These are phyloP conservation scores for Penaeus monodon DNA, from an alignment of 2,888 invertebrate species.

Conservation along the genomic window DNA sequence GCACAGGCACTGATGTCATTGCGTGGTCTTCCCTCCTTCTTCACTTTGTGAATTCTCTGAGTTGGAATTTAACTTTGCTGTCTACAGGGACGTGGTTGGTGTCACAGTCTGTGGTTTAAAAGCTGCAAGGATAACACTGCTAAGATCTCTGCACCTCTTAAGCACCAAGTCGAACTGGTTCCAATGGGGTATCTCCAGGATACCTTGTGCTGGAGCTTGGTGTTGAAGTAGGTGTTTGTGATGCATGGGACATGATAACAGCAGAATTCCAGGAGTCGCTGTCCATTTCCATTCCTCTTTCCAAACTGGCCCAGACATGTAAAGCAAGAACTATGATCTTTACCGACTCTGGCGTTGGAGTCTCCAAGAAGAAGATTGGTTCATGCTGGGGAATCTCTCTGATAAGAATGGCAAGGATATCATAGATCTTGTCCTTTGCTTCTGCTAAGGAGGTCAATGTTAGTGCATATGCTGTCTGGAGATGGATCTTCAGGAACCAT, in stretches of 20 bases:
- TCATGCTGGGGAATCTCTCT: neutral
- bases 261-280: slow-evolving; percentile 6
- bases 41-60: no score
- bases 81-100: no score
- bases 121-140: no score
- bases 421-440: neutral
- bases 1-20: no score
- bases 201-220: no score
- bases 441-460: neutral
- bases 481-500: neutral
- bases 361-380: neutral
- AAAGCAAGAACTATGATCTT: neutral
- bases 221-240: slow-evolving; percentile 2
- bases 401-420: neutral
- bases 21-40: no score
- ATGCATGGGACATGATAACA: neutral
- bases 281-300: neutral
- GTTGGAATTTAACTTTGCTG: no score
- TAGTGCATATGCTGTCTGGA: neutral
- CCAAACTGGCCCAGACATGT: slow-evolving; percentile 5
- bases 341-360: neutral
- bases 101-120: no score
- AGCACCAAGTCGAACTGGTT: no score
- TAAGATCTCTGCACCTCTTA: no score
- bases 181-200: no score